Evolutionary conservation across 2,797 vertebrate genomes (phyloP), one percentile per base, ranked within the genome.

Genomic region (Poeciliopsis turneri): DNA sequence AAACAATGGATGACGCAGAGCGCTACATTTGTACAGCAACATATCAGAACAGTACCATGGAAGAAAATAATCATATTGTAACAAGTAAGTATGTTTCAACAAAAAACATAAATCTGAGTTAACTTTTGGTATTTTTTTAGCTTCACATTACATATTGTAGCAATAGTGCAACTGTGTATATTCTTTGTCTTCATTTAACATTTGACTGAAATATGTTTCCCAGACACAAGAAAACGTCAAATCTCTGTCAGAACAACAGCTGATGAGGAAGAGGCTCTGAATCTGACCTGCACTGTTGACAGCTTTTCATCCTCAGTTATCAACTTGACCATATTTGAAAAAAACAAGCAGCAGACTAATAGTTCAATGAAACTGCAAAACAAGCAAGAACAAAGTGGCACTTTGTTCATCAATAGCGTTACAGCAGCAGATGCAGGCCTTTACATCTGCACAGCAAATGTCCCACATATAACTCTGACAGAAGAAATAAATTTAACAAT

Each of bases 241-340:
- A 79, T 89, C 76, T 66, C 28, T 1, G 82, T 80, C 0, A 0
- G 57, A 10, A 41, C 39, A 28, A 41, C 0, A 2, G 49, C 90
- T 3, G 80, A 59, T 16, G 83, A 86, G 72, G 88, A 88, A 4
- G 72, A 78, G 1, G 33, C 75, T 70, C 68, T 92, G 36, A 85
- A 23, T 71, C 69, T 93, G 66, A 91, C 28, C 70, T 93, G 93
- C 85, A 83, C 33, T 7, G 72, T 82, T 45, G 79, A 93, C 16
- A 91, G 86, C 78, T 85, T 87, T 49, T 90, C 89, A 78, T 79
- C 82, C 0, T 81, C 86, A 61, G 4, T 28, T 2, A 11, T 89
- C 74, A 79, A 33, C 1, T 90, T 89, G 90, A 78, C 53, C 25
- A 73, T 53, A 79, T 41, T 68, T 25, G 18, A 68, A 39, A 41